phyloP scores from a whole-genome alignment of 2,797 vertebrate genomes.

The Cheirogaleus major region DNA sequence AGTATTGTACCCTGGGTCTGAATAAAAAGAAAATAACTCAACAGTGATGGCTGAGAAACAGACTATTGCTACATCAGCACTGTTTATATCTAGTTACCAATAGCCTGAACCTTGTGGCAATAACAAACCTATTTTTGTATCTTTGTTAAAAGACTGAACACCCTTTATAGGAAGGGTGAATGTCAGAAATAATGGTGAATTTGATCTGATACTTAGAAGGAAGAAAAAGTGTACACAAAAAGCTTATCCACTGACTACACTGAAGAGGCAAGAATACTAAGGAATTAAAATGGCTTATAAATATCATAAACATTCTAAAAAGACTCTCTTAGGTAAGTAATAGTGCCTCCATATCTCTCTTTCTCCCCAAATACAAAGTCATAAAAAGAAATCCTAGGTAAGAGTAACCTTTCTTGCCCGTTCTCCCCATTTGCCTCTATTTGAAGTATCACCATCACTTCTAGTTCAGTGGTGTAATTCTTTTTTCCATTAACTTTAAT shows the following conservation, averaged over 20 bases:
- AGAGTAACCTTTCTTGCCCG: neutral
- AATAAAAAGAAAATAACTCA: neutral
- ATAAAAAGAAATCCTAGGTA: neutral
- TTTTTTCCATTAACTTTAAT: slow-evolving; percentile 73
- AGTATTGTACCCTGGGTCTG: neutral
- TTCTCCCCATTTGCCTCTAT: neutral
- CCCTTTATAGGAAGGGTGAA: neutral
- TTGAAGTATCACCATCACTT: slow-evolving; percentile 22
- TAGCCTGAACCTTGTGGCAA: neutral
- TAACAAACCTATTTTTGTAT: neutral
- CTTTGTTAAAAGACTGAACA: neutral
- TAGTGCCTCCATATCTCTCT: rapidly evolving
- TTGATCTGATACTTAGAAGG: neutral
- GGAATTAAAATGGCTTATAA: neutral
- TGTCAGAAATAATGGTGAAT: neutral
- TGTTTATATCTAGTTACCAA: neutral
- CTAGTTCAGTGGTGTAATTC: slow-evolving; percentile 51
- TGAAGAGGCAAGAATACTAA: neutral
- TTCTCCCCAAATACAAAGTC: neutral
- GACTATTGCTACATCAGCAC: too few relatives aligned
- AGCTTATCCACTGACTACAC: neutral
- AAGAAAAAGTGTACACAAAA: neutral
- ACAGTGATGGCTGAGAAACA: neutral
- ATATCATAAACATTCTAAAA: neutral
- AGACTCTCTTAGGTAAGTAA: neutral